Conservation (phyloP, 2,797 vertebrate species). For the Amblyraja radiata region DNA sequence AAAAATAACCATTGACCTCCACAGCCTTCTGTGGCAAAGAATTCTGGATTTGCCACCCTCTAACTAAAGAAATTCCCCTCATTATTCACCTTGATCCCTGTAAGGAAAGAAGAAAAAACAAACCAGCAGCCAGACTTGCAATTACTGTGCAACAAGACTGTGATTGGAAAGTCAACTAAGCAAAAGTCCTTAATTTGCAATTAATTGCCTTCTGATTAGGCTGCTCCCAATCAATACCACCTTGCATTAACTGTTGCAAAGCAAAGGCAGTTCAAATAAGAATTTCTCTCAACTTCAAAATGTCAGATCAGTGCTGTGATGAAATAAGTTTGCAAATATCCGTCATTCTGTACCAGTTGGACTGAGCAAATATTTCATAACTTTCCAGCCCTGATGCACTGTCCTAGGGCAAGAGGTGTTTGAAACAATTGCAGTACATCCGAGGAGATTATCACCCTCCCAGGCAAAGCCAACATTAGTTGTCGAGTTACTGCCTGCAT, state of each 20-base stretch:
- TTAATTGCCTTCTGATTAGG: background rate
- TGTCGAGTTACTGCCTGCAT: background rate
- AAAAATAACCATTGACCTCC: too few species aligned
- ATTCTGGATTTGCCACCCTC: too few species aligned
- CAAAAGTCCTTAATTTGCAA: background rate
- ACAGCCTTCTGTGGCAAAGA: too few species aligned
- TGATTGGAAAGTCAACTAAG: background rate
- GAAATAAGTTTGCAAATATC: too few species aligned
- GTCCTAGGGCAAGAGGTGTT: background rate
- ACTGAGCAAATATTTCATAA: background rate
- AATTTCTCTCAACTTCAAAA: background rate
- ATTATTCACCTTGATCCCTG: too few species aligned
- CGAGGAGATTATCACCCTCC: background rate
- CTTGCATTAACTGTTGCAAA: background rate
- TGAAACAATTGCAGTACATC: background rate
- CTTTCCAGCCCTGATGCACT: too few species aligned
- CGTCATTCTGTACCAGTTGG: background rate
- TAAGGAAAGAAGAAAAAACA: background rate
- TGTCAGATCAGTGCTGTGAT: background rate
- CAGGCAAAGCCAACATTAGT: background rate
- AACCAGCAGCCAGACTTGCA: background rate
- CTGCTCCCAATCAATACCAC: background rate
- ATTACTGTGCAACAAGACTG: background rate
- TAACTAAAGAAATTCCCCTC: too few species aligned
- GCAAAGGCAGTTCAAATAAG: background rate